Evolutionary conservation across 2,888 invertebrate genomes (phyloP), one percentile per base, ranked within the genome.

Genomic region (Clusia tigrina): DNA sequence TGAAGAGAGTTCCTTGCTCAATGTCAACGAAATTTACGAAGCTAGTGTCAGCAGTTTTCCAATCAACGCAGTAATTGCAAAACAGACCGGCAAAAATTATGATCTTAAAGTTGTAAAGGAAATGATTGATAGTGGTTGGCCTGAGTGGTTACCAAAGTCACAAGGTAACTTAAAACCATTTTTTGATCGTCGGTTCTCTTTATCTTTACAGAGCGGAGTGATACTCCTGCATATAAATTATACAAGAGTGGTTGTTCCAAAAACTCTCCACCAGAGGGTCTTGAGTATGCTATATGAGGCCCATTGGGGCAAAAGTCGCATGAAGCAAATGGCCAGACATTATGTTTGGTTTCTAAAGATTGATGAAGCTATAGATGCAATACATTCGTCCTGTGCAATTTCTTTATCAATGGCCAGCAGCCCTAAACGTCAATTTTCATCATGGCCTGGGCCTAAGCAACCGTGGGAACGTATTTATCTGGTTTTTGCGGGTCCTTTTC

Each of bases 401-500:
- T 64, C 58, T 20, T 54, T 58, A 20, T 9, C 22, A 22, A n/a
- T 42, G 2, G 58, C 60, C 10, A 18, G 54, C 1, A 22, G 54
- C 54, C 54, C 62, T 17, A 62, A 54, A 18, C 22, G 42, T 12
- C 53, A 56, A 22, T 65, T 51, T 24, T n/a, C 15, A 20, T 53
- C 56, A 6, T 55, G 56, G 53, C 56, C 26, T 3, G 26, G 25
- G 2, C 2, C 62, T 1, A 58, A 26, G 22, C 2, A 46, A 1
- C 48, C 58, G 26, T 64, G 64, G 58, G 26, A 61, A 54, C 46
- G 61, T 10, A 51, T 62, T 1, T 56, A 59, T 20, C 10, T 62
- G 23, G 59, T 62, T 25, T 58, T 64, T 37, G 61, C 61, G 18
- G 54, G 54, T 1, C 61, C 58, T 3, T 65, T 59, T 32, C 53